Conservation (phyloP, 2,888 invertebrate genomes). For the Melitaea athalia region DNA sequence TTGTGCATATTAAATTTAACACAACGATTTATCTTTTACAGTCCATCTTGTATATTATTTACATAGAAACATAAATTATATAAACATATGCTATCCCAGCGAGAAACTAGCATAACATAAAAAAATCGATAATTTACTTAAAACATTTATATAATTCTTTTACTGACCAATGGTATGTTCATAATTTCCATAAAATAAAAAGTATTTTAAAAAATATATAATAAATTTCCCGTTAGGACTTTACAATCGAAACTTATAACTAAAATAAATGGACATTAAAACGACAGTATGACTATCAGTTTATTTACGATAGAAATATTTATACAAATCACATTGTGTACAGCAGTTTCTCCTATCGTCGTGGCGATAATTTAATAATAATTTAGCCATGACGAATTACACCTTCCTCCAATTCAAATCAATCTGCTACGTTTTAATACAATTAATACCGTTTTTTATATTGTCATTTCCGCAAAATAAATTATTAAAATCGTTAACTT, state of each 20-base stretch:
- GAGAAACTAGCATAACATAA: conserved; percentile 10
- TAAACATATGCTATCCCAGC: not conserved
- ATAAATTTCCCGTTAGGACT: conserved; percentile 30
- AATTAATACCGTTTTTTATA: not conserved
- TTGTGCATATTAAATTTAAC: conserved; percentile 27
- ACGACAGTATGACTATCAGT: conserved; percentile 45
- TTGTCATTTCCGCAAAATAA: too few species aligned
- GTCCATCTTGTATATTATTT: conserved; percentile 15
- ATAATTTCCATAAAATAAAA: not conserved
- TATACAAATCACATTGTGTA: conserved; percentile 57
- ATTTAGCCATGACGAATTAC: conserved; percentile 2
- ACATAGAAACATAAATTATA: conserved; percentile 3
- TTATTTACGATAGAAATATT: conserved; percentile 47
- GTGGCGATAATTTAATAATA: conserved; percentile 15
- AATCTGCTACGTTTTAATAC: not conserved
- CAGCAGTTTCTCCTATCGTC: conserved; percentile 47
- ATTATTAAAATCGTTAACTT: too few species aligned
- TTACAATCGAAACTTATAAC: conserved; percentile 36
- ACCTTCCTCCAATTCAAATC: not conserved
- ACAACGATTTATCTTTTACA: conserved; percentile 8
- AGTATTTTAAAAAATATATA: not conserved
- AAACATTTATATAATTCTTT: not conserved
- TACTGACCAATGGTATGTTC: not conserved
- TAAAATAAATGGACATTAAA: conserved; percentile 46
- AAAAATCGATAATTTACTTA: not conserved